A percentile compares a stretch with the other conserved stretches of the same genome.
Evolutionary conservation across 2,888 invertebrate genomes (phyloP).

Genomic region (Pseudococcus viburni): DNA sequence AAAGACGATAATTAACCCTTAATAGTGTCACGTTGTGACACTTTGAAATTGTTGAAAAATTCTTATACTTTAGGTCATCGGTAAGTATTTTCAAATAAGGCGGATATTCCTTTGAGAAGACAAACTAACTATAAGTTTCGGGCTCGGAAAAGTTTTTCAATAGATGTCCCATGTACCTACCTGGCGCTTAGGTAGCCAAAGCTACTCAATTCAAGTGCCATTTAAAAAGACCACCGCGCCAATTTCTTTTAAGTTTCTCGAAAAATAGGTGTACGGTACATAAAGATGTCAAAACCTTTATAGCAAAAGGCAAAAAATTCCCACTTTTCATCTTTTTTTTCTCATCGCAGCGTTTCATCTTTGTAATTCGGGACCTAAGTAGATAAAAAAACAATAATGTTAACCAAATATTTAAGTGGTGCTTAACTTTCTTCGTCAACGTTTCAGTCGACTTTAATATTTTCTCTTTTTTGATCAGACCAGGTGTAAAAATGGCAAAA

Average conservation of each 20-base stretch:
- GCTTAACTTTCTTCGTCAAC: not conserved
- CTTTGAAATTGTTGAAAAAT: slow-evolving; percentile 32
- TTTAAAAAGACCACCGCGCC: not conserved
- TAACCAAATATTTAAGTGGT: slow-evolving; percentile 5
- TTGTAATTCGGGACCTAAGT: not conserved
- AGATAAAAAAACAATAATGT: slow-evolving; percentile 11
- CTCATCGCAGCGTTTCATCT: not conserved
- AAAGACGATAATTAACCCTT: slow-evolving; percentile 28
- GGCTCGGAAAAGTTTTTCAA: slow-evolving; percentile 9
- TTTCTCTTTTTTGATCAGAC: not conserved
- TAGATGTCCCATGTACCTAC: not conserved
- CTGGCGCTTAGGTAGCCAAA: not conserved
- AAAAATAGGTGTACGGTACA: slow-evolving; percentile 8
- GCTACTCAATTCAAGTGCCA: slow-evolving; percentile 31
- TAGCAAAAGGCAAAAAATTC: not conserved
- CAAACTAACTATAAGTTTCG: not conserved
- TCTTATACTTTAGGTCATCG: not conserved
- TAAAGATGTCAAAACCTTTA: not conserved
- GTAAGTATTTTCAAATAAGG: not conserved
- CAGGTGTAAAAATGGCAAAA: not conserved
- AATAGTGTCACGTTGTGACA: slow-evolving; percentile 19
- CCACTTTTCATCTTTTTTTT: not conserved
- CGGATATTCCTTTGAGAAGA: slow-evolving; percentile 33
- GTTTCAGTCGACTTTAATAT: not conserved
- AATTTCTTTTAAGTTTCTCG: not conserved